Evolutionary conservation across 2,113 vertebrate species (phyloP).

Genomic region (Larimichthys crocea): DNA sequence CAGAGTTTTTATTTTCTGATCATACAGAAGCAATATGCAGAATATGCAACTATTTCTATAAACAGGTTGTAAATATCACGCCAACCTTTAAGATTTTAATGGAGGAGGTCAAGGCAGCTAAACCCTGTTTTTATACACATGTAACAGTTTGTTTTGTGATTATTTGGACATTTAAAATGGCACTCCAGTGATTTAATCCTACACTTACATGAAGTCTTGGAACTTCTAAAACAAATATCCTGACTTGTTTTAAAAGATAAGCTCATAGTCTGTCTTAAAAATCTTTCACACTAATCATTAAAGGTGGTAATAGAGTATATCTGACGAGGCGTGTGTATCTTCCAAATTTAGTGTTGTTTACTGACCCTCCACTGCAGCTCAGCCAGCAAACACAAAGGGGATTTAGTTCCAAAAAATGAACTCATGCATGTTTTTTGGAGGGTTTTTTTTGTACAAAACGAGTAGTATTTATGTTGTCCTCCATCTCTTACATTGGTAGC

Average conservation of each 20-base stretch:
- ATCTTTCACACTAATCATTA: neutral
- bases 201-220: neutral
- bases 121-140: neutral
- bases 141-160: neutral
- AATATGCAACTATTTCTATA: neutral
- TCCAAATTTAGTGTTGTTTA: neutral
- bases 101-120: neutral
- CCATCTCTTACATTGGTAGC: neutral
- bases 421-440: too few species aligned
- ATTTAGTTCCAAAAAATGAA: too few species aligned
- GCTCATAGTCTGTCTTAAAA: too few species aligned
- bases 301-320: neutral
- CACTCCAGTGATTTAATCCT: neutral
- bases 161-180: too few species aligned
- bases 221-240: neutral
- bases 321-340: neutral
- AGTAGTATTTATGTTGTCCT: too few species aligned
- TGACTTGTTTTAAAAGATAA: too few species aligned
- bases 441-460: too few species aligned
- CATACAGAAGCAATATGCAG: neutral
- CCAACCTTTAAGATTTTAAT: neutral
- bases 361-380: too few species aligned
- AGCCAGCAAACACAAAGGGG: too few species aligned
- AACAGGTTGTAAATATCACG: slow-evolving; percentile 22
- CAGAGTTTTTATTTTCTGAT: slow-evolving; percentile 25